Conservation (phyloP, 2,888 invertebrate species). For the Fabriciana adippe region DNA sequence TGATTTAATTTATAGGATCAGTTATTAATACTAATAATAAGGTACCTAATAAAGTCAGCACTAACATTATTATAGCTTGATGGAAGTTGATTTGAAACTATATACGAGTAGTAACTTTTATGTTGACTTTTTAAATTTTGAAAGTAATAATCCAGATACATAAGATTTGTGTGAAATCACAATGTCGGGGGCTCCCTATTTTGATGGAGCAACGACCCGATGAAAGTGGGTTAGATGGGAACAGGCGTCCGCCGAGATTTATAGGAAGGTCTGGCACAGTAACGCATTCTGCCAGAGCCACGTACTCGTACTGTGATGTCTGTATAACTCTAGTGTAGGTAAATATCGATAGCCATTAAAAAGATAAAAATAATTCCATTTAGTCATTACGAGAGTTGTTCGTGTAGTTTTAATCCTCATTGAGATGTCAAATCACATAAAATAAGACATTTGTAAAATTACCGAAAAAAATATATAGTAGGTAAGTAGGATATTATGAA, state of each 20-base stretch:
- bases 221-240: constrained; percentile 60
- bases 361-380: constrained; percentile 41
- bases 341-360: constrained; percentile 41
- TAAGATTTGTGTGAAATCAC: constrained; percentile 43
- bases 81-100: no score
- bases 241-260: constrained; percentile 51
- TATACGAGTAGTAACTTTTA: no score
- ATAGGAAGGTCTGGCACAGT: constrained; percentile 61
- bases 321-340: constrained; percentile 38
- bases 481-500: no score
- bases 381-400: constrained; percentile 30
- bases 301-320: constrained; percentile 42
- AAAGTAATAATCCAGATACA: neutral
- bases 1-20: no score
- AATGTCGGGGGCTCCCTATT: constrained; percentile 50
- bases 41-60: no score
- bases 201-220: constrained; percentile 59
- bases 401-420: constrained; percentile 8
- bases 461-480: no score
- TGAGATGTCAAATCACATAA: constrained; percentile 7
- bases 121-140: neutral
- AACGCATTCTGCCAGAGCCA: constrained; percentile 54
- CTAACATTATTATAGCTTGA: no score
- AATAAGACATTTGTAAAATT: constrained; percentile 1
- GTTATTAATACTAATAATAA: no score